These are phyloP conservation scores for Physeter macrocephalus DNA, from an alignment of 2,113 vertebrate species.

Conservation along the genomic window DNA sequence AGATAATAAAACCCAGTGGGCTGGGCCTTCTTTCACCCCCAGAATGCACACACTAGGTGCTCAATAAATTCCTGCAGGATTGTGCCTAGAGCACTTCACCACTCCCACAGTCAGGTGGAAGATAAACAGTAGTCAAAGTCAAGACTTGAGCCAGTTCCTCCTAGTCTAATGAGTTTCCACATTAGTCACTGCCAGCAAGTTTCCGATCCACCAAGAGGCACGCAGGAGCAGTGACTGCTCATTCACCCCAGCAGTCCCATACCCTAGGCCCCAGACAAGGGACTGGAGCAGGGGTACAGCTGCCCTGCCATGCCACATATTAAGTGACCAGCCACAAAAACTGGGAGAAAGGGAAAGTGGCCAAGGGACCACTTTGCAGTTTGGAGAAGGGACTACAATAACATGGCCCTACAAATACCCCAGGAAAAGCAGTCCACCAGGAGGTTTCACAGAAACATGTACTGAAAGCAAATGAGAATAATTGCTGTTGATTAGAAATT, in stretches of 20 bases:
- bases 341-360: background rate
- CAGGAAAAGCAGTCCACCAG: background rate
- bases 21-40: background rate
- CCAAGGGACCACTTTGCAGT: background rate
- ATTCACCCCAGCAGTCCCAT: background rate
- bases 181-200: constrained; percentile 38
- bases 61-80: background rate
- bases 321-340: background rate
- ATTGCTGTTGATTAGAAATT: background rate
- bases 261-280: background rate
- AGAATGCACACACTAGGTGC: background rate
- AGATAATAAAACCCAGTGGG: background rate
- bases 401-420: background rate
- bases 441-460: background rate
- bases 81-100: background rate
- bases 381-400: background rate
- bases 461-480: background rate
- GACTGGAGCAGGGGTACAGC: background rate
- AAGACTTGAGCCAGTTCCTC: constrained; percentile 14
- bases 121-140: background rate
- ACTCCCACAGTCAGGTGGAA: background rate
- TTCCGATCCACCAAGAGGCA: background rate
- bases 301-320: background rate
- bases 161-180: background rate
- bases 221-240: background rate